A percentile compares a stretch with the other conserved stretches of the same genome.
Conservation (phyloP, 2,113 vertebrate genomes). For the Dermatemys mawii region DNA sequence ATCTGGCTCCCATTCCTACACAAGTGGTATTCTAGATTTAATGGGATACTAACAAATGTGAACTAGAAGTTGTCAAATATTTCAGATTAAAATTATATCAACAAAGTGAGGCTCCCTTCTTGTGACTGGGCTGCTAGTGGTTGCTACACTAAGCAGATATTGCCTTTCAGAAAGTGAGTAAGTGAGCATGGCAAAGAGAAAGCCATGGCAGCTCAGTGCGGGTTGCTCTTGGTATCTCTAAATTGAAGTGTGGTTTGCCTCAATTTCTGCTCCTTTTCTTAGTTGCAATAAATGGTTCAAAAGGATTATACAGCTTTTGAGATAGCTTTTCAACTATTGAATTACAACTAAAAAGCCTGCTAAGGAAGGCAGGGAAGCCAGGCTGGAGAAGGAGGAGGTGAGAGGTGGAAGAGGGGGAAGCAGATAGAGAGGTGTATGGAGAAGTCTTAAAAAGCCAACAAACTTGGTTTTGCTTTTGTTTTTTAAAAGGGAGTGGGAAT, state of each 20-base stretch:
- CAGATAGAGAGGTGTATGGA: slow-evolving; percentile 78
- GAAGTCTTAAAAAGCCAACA: slow-evolving; percentile 81
- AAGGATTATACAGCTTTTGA: slow-evolving; percentile 80
- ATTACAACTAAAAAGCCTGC: slow-evolving; percentile 83
- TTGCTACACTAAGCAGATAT: fast-evolving
- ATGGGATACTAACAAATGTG: background rate
- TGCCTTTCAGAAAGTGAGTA: background rate
- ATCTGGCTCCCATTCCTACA: background rate
- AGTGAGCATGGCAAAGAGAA: fast-evolving
- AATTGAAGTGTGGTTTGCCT: background rate
- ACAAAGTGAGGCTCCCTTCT: background rate
- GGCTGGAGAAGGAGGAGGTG: slow-evolving; percentile 86
- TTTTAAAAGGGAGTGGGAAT: slow-evolving; percentile 59
- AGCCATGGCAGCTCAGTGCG: background rate
- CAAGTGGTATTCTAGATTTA: background rate
- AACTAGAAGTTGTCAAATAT: background rate
- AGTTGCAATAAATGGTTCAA: slow-evolving; percentile 74
- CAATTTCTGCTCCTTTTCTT: background rate
- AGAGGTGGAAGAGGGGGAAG: slow-evolving; percentile 84
- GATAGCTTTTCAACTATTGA: slow-evolving; percentile 83
- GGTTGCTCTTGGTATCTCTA: background rate
- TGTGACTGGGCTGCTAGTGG: fast-evolving
- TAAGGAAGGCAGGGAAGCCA: slow-evolving; percentile 84
- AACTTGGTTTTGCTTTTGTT: slow-evolving; percentile 60
- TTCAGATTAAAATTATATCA: background rate